Base-by-base conservation (phyloP, 2,888 invertebrate species). In the Arge pagana region DNA sequence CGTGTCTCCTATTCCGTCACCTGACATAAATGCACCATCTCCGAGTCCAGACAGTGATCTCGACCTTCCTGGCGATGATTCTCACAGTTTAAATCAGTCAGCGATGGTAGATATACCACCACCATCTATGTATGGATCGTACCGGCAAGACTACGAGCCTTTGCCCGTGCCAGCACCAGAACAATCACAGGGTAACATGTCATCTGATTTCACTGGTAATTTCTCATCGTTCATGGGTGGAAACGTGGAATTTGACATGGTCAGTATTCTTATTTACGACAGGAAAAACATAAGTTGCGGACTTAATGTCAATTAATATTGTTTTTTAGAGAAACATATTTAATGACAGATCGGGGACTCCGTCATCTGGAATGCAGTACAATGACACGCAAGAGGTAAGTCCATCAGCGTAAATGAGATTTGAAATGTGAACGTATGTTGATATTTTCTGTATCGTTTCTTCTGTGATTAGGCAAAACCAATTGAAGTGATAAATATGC, bases 21-120 rank as follows among this genome's bases (percentile, higher is more conserved):
- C 83, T 2, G 85, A 86, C 65, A 76, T 82, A 18, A 81, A 83
- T 68, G 86, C 86, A 15, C 88, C 88, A 0, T 90, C 90, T 1
- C 91, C 91, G 5, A 87, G 87, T 66, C 91, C 92, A 24, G 91
- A 90, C 65, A 87, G 89, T 53, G 92, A 92, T 67, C 78, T 91
- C 48, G 89, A 90, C 31, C 77, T 91, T 51, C 90, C 90, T 1
- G 82, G 79, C 35, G 82, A 84, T 2, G 71, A 74, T 4, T 63
- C 26, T 65, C 67, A 65, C 35, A 48, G 63, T 8, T 45, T 58
- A 18, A 70, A 66, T 63, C 66, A 66, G 26, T 70, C 71, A 19
- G 58, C 66, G 23, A 64, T 73, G 23, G 66, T 72, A 28, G 72
- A 72, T 18, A 62, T 75, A 11, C 70, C 72, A 8, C 74, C 74